Base-by-base conservation (phyloP, 2,113 vertebrate species). In the Neodontobutis hainanensis region DNA sequence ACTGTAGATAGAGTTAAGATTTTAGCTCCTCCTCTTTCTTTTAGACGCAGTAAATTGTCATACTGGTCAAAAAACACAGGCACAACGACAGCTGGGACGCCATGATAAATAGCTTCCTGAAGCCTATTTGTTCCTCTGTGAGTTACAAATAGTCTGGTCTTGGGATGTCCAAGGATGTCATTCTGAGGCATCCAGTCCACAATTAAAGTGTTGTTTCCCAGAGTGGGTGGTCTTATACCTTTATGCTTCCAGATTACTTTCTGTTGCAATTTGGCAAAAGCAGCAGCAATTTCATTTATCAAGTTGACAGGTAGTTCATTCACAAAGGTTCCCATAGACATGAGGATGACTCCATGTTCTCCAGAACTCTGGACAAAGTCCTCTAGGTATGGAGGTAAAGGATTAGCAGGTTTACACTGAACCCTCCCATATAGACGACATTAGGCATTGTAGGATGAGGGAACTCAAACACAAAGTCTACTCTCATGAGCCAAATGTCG, bases 401-500 rank as follows among this genome's bases (percentile, higher is more conserved):
- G 73, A 27, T 91, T 66, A 0, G 85, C 38, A 6, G 90, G 83
- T 74, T 85, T 87, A 66, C 93, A 90, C 5, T 93, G 92, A 93
- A 92, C 0, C 92, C 92, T 1, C 90, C 89, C 0, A 93, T 75
- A 16, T 92, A 92, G 9, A 92, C 48, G 0, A 90, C 15, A 53
- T 93, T 94, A 1, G 92, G 92, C 92, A 92, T 92, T 2, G 89
- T 92, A 6, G 91, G 92, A 0, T 89, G 87, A 34, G 92, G 90
- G n/a, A 89, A 93, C 70, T 91, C 92, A 57, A 93, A 92, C 10
- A 93, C 88, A 85, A 92, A 94, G 70, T 93, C 88, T 7, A 81
- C 86, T 70, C 88, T 90, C 91, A 93, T 93, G 0, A 94, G 85
- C 88, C 91, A 93, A 4, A 93, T 52, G 35, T 94, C 92, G 4